Base-by-base conservation (phyloP, 2,888 invertebrate genomes). In the Stenichneumon culpator region DNA sequence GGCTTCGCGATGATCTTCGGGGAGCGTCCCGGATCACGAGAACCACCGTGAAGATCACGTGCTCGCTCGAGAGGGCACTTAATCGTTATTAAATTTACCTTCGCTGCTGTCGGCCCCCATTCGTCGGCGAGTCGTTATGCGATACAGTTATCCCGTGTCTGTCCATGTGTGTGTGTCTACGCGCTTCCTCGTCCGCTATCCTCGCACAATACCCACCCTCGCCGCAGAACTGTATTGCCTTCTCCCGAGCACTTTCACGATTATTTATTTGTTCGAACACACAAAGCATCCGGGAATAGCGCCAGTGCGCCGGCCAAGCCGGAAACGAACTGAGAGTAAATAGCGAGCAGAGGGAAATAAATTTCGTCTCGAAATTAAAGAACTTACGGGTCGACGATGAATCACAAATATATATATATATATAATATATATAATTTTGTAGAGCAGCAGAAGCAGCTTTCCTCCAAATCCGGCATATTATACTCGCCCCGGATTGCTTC, bases 301-400 rank as follows among this genome's bases (percentile, higher is more conserved):
- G 22, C 22, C 22, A 60, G 60, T 32, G 52, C 22, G 4, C n/a
- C 22, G 3, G 47, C 11, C 44, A 9, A 39, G 36, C 3, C 28
- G 7, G 50, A 52, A 32, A 52, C n/a, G 9, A 70, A 52, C 32
- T 2, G 19, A 32, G 36, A 70, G 50, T 47, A 70, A 70, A 70
- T 14, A 50, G 50, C 69, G 50, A 52, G n/a, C 16, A 50, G 28
- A 52, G 22, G 16, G 39, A 57, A 65, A 83, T 75, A 69, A 69
- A 70, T 79, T 75, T 63, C 63, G 65, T 32, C 54, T 63, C 74
- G 54, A 75, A 74, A 79, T 74, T 83, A 65, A 79, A 75, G 74
- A 50, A 47, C 22, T 44, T 63, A 9, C 44, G 47, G 69, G 47
- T 63, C 50, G 72, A 52, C 63, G 54, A 78, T 73, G 73, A 69